Evolutionary conservation across 1,140 invertebrate species (phyloP).

Genomic region (Lepidurus apus): DNA sequence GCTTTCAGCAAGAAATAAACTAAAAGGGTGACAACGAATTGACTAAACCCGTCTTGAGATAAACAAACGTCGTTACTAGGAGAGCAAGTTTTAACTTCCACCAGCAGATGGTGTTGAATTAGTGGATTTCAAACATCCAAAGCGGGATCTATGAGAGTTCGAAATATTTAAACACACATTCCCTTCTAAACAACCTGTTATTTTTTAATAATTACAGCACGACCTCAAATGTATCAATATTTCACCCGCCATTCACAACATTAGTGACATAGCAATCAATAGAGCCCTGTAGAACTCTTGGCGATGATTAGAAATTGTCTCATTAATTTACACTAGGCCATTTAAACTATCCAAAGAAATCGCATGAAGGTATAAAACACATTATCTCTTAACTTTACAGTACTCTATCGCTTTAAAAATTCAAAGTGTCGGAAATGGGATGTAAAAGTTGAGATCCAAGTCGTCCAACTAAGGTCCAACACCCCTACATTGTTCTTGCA

Average conservation of each 20-base stretch:
- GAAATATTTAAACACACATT: not conserved
- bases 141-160: not conserved
- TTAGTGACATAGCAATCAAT: conserved; percentile 7
- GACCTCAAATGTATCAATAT: not conserved
- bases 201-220: not conserved
- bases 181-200: conserved; percentile 9
- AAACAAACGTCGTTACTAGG: not conserved
- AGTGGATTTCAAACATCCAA: too few relatives aligned
- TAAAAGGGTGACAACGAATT: not conserved
- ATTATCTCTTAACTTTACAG: not conserved
- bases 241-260: not conserved
- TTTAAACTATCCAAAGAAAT: not conserved
- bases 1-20: too few relatives aligned
- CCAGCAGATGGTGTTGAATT: too few relatives aligned
- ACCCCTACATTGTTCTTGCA: not conserved
- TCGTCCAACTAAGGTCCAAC: not conserved
- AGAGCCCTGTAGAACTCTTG: not conserved
- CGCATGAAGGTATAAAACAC: not conserved
- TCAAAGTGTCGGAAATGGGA: not conserved
- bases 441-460: conserved; percentile 6
- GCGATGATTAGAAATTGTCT: conserved; percentile 1
- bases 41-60: not conserved
- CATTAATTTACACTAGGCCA: not conserved
- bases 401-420: not conserved
- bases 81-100: not conserved